Evolutionary conservation across 2,888 invertebrate genomes (phyloP).

Genomic region (Dioctria rufipes): DNA sequence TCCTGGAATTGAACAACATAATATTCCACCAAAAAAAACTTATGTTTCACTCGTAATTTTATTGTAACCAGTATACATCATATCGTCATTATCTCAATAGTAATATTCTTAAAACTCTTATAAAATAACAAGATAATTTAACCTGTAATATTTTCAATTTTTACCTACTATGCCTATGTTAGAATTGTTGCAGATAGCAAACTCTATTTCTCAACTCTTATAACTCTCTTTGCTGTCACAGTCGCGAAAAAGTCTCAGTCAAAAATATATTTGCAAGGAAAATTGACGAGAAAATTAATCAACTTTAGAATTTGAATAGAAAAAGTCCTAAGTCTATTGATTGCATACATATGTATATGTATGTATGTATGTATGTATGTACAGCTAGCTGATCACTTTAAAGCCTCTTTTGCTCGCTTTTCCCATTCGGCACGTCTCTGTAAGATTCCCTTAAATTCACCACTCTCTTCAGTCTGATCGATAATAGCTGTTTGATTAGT

Average conservation of each 20-base stretch:
- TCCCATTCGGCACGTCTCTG: slow-evolving; percentile 86
- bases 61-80: slow-evolving; percentile 43
- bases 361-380: not conserved
- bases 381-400: slow-evolving; percentile 63
- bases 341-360: not conserved
- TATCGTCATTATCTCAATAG: slow-evolving; percentile 33
- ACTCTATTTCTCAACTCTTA: not conserved
- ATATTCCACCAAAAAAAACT: not conserved
- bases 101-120: slow-evolving; percentile 50
- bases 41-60: slow-evolving; percentile 38
- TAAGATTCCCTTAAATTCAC: slow-evolving; percentile 79
- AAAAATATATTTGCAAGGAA: slow-evolving; percentile 17
- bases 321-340: not conserved
- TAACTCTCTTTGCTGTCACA: not conserved
- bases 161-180: slow-evolving; percentile 6
- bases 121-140: slow-evolving; percentile 51
- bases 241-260: slow-evolving; percentile 1
- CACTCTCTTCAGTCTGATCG: slow-evolving; percentile 55
- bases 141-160: slow-evolving; percentile 7
- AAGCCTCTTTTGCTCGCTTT: slow-evolving; percentile 80
- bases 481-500: slow-evolving; percentile 54
- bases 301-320: slow-evolving; percentile 10
- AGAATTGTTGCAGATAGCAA: slow-evolving; percentile 7
- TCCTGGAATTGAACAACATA: too few species aligned
- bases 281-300: not conserved